These are phyloP conservation scores for Hypomesus transpacificus DNA, from an alignment of 2,113 vertebrate species.

Conservation along the genomic window DNA sequence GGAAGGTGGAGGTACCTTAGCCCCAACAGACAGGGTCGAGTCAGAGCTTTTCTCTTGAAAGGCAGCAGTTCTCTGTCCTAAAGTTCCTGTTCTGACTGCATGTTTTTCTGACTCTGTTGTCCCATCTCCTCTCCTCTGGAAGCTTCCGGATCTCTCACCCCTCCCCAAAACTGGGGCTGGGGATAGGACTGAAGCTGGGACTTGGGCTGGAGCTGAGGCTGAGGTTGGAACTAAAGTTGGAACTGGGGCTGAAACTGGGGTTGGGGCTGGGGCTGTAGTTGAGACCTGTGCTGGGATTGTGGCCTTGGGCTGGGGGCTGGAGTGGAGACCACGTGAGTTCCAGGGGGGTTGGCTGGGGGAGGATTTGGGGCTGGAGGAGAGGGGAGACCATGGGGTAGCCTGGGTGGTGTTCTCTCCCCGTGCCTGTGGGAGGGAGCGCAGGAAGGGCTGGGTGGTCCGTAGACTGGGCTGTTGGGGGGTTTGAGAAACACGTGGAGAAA, in stretches of 20 bases:
- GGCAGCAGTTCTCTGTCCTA: conserved; percentile 41
- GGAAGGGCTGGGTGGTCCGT: conserved; percentile 26
- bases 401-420: conserved; percentile 20
- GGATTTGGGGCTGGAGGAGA: conserved; percentile 43
- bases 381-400: conserved; percentile 32
- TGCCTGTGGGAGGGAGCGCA: conserved; percentile 24
- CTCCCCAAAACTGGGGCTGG: conserved; percentile 7
- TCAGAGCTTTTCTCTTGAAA: conserved; percentile 54
- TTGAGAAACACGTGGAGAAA: conserved; percentile 2
- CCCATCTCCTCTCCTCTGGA: conserved; percentile 36
- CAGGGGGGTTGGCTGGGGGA: conserved; percentile 35
- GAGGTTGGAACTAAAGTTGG: conserved; percentile 5
- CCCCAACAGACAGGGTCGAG: conserved; percentile 30
- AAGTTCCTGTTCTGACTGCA: conserved; percentile 32
- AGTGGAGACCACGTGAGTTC: conserved; percentile 32
- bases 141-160: conserved; percentile 17
- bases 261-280: neutral
- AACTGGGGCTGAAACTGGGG: conserved; percentile 7
- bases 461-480: conserved; percentile 13
- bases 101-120: conserved; percentile 7
- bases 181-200: conserved; percentile 3
- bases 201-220: neutral
- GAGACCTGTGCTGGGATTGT: conserved; percentile 5
- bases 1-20: conserved; percentile 52
- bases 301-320: conserved; percentile 27